Evolutionary conservation across 1,140 invertebrate genomes (phyloP), one percentile per base, ranked within the genome.

Genomic region (Onthophagus taurus): DNA sequence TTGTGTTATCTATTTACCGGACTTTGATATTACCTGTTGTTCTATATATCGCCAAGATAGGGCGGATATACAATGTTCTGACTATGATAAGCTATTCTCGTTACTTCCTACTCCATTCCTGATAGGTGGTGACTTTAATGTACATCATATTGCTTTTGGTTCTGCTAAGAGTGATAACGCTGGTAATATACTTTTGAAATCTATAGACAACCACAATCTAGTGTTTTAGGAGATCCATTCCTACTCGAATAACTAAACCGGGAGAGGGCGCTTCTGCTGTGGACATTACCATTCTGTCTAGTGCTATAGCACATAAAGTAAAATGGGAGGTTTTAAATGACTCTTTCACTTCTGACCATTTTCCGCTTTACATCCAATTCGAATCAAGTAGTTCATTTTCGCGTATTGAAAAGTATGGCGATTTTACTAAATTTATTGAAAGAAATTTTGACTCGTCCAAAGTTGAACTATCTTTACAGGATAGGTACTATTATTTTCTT

Each of bases 121-220:
- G 8, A 34, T 34, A 34, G 8, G 31, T 34, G 31, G 31, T 12
- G 31, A 33, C 18, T 12, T 33, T 6, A 33, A 33, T 14, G 13
- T 8, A 14, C 31, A 33, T 33, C 31, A 14, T 33, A 13, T 16
- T 33, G 18, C 13, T 7, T 33, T 33, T 33, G 31, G 12, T 8
- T 33, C 31, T 12, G 14, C 0, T 33, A 14, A 33, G 3, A 14
- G 12, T 33, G 31, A 33, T 14, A 33, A 33, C 12, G 12, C 31
- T 4, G 31, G 31, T 33, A 33, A 33, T 33, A 33, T 14, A 33
- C 19, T 34, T 9, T 16, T 34, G 9, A 34, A 34, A 14, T 16
- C 14, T 17, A 18, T 34, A 3, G 7, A 34, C n/a, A 34, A 17
- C 3, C 19, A 14, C 16, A 16, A 16, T 34, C 3, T 5, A 4